Evolutionary conservation across 2,797 vertebrate genomes (phyloP).

Genomic region (Coranthus polyacanthus): DNA sequence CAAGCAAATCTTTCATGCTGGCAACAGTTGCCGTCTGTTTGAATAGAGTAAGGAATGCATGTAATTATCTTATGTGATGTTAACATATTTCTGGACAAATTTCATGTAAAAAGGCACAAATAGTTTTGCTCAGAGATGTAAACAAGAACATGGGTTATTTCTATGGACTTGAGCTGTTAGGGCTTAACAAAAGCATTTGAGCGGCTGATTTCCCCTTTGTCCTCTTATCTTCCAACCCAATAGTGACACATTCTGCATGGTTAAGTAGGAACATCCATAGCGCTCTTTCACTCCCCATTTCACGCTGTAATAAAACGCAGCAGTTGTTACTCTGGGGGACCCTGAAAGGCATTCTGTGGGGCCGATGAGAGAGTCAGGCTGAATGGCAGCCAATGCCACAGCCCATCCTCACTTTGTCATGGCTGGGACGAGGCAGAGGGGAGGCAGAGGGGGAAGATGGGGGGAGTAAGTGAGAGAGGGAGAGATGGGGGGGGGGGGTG

Average conservation of each 20-base stretch:
- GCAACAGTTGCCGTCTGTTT: constrained; percentile 68
- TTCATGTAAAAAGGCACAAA: constrained; percentile 54
- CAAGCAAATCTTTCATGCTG: constrained; percentile 60
- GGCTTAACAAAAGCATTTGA: constrained; percentile 71
- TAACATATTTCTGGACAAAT: constrained; percentile 75
- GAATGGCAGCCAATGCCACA: constrained; percentile 85
- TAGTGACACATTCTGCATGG: constrained; percentile 87
- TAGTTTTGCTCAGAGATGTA: constrained; percentile 58
- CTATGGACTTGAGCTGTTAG: constrained; percentile 50
- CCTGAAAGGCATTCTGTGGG: constrained; percentile 89
- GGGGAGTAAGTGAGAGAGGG: constrained; percentile 4
- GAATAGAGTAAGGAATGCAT: constrained; percentile 62
- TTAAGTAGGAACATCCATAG: constrained; percentile 85
- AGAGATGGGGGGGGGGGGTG: background rate
- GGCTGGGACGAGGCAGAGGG: constrained; percentile 44
- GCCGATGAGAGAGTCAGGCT: constrained; percentile 83
- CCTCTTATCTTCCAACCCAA: constrained; percentile 77
- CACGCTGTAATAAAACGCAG: constrained; percentile 90
- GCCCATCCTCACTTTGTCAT: constrained; percentile 80
- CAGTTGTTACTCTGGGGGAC: constrained; percentile 85
- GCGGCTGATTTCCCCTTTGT: constrained; percentile 80
- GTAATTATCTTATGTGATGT: constrained; percentile 60
- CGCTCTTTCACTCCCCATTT: constrained; percentile 90
- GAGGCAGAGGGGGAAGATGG: constrained; percentile 5
- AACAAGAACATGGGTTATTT: constrained; percentile 62